These are phyloP conservation scores for Myanophis thanlyinensis DNA, from an alignment of 2,113 vertebrate species.

Conservation along the genomic window DNA sequence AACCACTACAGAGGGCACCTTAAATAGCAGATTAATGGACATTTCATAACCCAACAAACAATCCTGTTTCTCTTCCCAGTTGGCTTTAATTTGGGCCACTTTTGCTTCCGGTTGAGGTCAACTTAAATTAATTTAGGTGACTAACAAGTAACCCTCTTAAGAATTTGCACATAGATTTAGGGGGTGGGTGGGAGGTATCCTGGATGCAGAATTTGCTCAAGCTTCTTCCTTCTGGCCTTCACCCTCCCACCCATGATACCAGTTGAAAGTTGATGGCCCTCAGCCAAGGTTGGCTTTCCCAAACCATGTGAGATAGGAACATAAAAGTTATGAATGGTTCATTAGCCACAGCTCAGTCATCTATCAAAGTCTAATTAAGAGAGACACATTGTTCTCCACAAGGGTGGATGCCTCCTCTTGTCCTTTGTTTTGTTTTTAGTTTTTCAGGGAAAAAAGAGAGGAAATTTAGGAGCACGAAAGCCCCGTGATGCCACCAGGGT, in stretches of 20 bases:
- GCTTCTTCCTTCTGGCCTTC: background rate
- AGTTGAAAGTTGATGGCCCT: background rate
- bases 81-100: background rate
- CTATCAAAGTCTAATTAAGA: background rate
- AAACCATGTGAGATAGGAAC: background rate
- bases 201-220: background rate
- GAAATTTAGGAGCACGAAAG: background rate
- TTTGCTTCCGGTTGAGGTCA: background rate
- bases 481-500: background rate
- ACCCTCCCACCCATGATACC: background rate
- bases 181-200: accelerated
- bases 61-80: background rate
- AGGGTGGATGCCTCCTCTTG: background rate
- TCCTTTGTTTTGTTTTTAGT: background rate
- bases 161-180: background rate
- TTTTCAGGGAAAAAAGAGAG: background rate
- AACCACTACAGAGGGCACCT: background rate
- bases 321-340: background rate
- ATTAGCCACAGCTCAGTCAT: background rate
- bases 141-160: background rate
- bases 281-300: background rate
- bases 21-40: background rate
- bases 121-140: background rate
- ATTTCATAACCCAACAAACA: background rate
- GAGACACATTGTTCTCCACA: background rate